Evolutionary conservation across 2,888 invertebrate genomes (phyloP).

Genomic region (Sturmia bella): DNA sequence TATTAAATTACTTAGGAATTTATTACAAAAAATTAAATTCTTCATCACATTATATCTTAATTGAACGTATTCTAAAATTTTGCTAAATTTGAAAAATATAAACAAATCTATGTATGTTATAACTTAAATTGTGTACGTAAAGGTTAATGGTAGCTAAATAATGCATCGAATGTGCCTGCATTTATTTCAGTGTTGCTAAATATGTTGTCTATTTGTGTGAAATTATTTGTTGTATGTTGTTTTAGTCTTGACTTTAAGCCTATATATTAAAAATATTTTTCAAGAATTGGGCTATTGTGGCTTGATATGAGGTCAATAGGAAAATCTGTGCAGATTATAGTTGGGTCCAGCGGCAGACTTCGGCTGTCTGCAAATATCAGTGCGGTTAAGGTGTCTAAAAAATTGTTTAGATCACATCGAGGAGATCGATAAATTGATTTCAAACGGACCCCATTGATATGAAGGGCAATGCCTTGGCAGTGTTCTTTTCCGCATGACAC

Average conservation of each 20-base stretch:
- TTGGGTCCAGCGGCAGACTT: not conserved
- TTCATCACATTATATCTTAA: no score
- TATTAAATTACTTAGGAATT: no score
- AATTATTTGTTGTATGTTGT: not conserved
- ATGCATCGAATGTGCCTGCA: not conserved
- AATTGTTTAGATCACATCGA: not conserved
- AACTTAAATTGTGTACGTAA: not conserved
- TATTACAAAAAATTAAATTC: no score
- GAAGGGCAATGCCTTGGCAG: not conserved
- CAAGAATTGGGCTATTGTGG: not conserved
- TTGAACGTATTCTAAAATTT: no score
- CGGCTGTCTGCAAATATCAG: not conserved
- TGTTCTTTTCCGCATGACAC: not conserved
- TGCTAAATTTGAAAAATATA: not conserved
- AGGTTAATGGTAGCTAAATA: not conserved
- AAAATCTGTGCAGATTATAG: not conserved
- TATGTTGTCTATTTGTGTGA: not conserved
- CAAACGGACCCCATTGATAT: not conserved
- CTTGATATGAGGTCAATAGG: not conserved
- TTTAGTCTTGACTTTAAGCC: not conserved
- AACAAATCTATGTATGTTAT: no score
- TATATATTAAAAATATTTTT: not conserved
- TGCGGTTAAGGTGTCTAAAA: not conserved
- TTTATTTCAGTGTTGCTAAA: not conserved
- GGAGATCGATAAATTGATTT: not conserved